These are phyloP conservation scores for Nasua narica DNA, from an alignment of 2,797 vertebrate species.

Conservation along the genomic window DNA sequence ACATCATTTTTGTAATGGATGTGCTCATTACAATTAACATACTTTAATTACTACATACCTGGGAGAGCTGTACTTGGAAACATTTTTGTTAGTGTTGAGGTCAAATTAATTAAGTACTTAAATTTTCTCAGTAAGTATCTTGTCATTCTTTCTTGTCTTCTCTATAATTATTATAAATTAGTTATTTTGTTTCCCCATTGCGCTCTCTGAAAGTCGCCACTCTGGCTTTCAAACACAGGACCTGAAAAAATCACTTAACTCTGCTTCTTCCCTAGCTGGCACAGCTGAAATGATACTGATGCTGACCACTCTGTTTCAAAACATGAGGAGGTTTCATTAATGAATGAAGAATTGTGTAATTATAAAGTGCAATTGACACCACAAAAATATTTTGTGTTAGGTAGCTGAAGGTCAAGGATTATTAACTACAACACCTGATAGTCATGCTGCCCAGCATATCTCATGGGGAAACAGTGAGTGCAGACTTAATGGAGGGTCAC, in stretches of 20 bases:
- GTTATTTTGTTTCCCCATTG: conserved; percentile 15
- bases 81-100: conserved; percentile 19
- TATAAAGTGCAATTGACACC: not conserved
- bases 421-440: conserved; percentile 26
- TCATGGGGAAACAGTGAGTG: not conserved
- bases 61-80: conserved; percentile 32
- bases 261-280: not conserved
- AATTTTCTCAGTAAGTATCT: conserved; percentile 27
- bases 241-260: not conserved
- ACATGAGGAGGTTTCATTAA: not conserved
- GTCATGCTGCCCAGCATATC: not conserved
- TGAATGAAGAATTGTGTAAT: not conserved
- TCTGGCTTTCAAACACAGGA: not conserved
- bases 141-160: not conserved
- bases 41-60: conserved; percentile 13
- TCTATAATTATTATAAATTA: conserved; percentile 26
- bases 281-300: not conserved
- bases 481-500: not conserved
- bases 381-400: not conserved
- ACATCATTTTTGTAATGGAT: not conserved
- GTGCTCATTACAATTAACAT: not conserved
- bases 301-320: not conserved
- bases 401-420: conserved; percentile 22
- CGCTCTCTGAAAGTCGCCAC: not conserved
- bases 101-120: conserved; percentile 60